These are phyloP conservation scores for Mamestra brassicae DNA, from an alignment of 2,888 invertebrate species.

Conservation along the genomic window DNA sequence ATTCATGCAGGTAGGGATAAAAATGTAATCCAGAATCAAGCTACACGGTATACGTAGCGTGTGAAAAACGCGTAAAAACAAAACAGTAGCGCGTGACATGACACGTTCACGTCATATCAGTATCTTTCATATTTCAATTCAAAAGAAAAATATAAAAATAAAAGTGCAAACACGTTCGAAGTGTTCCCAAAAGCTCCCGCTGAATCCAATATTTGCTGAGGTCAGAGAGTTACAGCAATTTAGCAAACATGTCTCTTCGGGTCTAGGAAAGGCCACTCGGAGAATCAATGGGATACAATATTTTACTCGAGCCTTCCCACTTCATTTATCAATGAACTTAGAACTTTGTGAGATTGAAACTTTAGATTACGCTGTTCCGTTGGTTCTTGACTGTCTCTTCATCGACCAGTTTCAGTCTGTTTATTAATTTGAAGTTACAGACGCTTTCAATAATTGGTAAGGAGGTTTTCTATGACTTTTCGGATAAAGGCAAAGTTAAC, in stretches of 20 bases:
- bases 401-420: slow-evolving; percentile 17
- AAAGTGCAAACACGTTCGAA: slow-evolving; percentile 58
- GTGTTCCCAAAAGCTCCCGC: slow-evolving; percentile 24
- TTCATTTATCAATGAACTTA: slow-evolving; percentile 40
- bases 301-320: slow-evolving; percentile 30
- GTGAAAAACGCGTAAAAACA: slow-evolving; percentile 47
- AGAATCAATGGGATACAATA: slow-evolving; percentile 49
- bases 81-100: slow-evolving; percentile 46
- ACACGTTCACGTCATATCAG: slow-evolving; percentile 56
- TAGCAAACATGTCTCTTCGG: slow-evolving; percentile 48
- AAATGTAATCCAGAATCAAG: slow-evolving; percentile 21
- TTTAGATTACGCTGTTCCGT: slow-evolving; percentile 25
- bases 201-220: slow-evolving; percentile 69
- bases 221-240: slow-evolving; percentile 59
- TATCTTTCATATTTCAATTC: slow-evolving; percentile 52
- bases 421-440: slow-evolving; percentile 3
- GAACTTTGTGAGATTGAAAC: slow-evolving; percentile 36
- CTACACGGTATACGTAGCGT: slow-evolving; percentile 18
- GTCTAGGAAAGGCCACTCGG: slow-evolving; percentile 8
- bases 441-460: background rate
- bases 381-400: slow-evolving; percentile 17
- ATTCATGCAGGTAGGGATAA: slow-evolving; percentile 3
- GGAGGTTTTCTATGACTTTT: background rate
- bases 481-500: background rate
- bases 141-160: slow-evolving; percentile 53